A percentile compares a stretch with the other conserved stretches of the same genome.
phyloP scores from a whole-genome alignment of 2,888 invertebrate genomes.

The Agriopis marginaria region DNA sequence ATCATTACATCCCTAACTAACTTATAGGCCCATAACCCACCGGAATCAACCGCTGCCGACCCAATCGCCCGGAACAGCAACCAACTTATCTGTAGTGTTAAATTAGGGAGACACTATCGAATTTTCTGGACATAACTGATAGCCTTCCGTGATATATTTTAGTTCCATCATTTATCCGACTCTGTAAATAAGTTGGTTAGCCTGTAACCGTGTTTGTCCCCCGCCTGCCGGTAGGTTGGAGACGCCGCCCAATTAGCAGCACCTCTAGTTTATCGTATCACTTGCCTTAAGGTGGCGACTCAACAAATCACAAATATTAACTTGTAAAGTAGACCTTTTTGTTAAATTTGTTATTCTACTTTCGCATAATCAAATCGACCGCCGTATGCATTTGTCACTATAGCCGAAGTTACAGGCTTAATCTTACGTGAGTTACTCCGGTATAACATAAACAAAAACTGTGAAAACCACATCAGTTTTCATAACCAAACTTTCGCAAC shows the following conservation, averaged over 20 bases:
- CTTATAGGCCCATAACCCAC: constrained; percentile 8
- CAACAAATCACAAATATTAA: too few species aligned
- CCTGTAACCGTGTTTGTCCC: constrained; percentile 12
- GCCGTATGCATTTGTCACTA: too few species aligned
- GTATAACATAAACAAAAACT: too few species aligned
- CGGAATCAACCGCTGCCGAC: constrained; percentile 9
- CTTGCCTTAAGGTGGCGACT: not conserved
- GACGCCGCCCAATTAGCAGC: constrained; percentile 18
- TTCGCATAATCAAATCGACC: too few species aligned
- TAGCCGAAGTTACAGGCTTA: too few species aligned
- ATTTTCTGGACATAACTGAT: not conserved
- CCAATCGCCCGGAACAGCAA: constrained; percentile 9
- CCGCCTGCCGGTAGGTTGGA: not conserved
- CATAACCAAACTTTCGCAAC: too few species aligned
- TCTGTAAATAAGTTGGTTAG: not conserved
- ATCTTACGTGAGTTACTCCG: too few species aligned
- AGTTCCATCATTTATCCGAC: not conserved
- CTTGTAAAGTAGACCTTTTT: too few species aligned
- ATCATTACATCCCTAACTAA: constrained; percentile 16
- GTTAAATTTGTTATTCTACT: too few species aligned
- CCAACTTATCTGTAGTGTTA: not conserved
- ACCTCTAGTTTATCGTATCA: constrained; percentile 19
- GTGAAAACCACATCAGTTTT: too few species aligned
- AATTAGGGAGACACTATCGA: not conserved
- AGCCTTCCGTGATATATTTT: not conserved